Evolutionary conservation across 1,140 invertebrate genomes (phyloP), one percentile per base, ranked within the genome.

Genomic region (Zaprionus ornatus): DNA sequence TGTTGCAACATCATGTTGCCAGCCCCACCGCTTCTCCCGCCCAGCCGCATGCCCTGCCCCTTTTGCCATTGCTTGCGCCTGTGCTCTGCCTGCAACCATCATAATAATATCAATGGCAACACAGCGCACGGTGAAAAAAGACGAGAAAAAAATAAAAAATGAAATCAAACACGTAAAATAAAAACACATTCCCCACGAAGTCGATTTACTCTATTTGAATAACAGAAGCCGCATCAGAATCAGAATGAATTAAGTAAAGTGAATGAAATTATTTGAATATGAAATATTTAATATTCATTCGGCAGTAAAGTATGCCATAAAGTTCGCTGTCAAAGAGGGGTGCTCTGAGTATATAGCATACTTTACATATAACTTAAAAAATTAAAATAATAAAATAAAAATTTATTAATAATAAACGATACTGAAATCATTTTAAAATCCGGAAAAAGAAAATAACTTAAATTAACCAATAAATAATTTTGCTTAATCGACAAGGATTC

Each of bases 41-140:
- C 3, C 15, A 3, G 17, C 17, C 7, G 1, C 19, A 0, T 13
- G 1, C 19, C 45, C 45, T 13, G 9, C 2, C n/a, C 45, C 19
- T 19, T 45, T 19, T 50, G 45, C 45, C 45, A 21, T 42, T 40
- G 57, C 57, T 15, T 42, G 57, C 6, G 12, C 15, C 40, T 19
- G 15, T 64, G 52, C 48, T 60, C 55, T 35, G 79, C 79, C 83
- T 80, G 83, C 83, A 88, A 78, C 83, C 84, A 88, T 88, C 84
- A 88, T 88, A 90, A 88, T 87, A 87, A 88, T 88, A 88, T 84
- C 84, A 90, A 61, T 82, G 84, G 77, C 85, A 82, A 72, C 79
- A 75, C 61, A 80, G 77, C 63, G 71, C 79, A 63, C 61, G 50
- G 59, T 35, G 50, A 65, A 65, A 77, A 68, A 55, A 69, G 71